Conservation (phyloP, 2,113 vertebrate genomes). For the Cebus imitator region DNA sequence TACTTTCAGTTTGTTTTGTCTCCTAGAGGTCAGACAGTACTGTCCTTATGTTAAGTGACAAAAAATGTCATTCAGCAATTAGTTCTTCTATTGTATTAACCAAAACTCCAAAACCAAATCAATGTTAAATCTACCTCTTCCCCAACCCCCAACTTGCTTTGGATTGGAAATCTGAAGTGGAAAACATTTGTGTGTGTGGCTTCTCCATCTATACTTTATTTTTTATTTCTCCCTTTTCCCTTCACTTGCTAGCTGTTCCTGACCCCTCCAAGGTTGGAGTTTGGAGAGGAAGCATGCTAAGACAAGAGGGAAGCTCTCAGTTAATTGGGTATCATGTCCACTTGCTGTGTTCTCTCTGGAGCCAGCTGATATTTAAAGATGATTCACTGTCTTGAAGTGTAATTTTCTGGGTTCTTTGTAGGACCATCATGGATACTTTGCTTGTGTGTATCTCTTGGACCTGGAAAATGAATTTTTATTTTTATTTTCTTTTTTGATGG, state of each 20-base stretch:
- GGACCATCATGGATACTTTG: background rate
- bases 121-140: background rate
- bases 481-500: too few relatives aligned
- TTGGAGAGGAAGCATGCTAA: background rate
- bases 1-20: too few relatives aligned
- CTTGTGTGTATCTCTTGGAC: background rate
- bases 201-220: background rate
- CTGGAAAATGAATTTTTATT: background rate
- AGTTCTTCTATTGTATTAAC: background rate
- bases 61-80: background rate
- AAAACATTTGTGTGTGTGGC: fast-evolving
- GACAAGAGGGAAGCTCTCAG: background rate
- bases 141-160: background rate
- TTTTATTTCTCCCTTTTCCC: background rate
- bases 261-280: background rate
- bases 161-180: background rate
- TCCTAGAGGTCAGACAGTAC: background rate
- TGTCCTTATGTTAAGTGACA: background rate
- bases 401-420: background rate
- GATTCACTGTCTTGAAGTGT: background rate
- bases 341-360: background rate
- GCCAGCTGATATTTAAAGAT: background rate
- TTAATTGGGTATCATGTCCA: background rate
- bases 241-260: background rate
- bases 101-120: background rate